phyloP scores from a whole-genome alignment of 2,797 vertebrate genomes.

The Bucorvus abyssinicus region DNA sequence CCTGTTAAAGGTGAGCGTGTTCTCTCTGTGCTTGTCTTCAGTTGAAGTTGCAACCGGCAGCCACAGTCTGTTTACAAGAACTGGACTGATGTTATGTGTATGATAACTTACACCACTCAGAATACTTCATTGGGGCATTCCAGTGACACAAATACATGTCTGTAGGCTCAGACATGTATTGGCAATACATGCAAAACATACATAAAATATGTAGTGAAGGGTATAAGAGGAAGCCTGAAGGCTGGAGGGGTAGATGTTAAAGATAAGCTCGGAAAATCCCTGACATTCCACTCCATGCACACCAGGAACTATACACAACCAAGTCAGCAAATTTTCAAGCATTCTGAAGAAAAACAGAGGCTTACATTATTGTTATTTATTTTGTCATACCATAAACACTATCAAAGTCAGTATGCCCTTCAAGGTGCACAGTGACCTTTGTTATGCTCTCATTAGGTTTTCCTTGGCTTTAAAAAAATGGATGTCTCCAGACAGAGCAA shows the following conservation, averaged over 20 bases:
- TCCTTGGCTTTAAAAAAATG: neutral
- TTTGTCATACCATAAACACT: neutral
- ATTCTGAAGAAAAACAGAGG: neutral
- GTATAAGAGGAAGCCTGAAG: neutral
- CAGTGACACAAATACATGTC: neutral
- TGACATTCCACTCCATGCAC: neutral
- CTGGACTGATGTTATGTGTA: neutral
- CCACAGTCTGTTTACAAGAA: neutral
- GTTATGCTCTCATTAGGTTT: neutral
- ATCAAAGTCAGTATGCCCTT: neutral
- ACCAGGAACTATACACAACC: neutral
- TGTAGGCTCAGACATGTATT: neutral
- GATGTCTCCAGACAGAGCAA: neutral
- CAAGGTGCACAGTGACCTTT: neutral
- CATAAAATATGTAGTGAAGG: neutral
- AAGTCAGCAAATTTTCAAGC: neutral
- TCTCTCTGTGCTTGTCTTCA: neutral
- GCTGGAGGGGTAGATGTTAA: neutral
- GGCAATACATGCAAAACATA: neutral
- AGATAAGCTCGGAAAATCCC: neutral
- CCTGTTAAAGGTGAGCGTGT: neutral
- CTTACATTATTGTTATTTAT: neutral
- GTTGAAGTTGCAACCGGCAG: accelerated
- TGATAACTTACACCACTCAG: neutral
- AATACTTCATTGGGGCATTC: neutral